Evolutionary conservation across 2,113 vertebrate species (phyloP).

Genomic region (Artemisiospiza belli): DNA sequence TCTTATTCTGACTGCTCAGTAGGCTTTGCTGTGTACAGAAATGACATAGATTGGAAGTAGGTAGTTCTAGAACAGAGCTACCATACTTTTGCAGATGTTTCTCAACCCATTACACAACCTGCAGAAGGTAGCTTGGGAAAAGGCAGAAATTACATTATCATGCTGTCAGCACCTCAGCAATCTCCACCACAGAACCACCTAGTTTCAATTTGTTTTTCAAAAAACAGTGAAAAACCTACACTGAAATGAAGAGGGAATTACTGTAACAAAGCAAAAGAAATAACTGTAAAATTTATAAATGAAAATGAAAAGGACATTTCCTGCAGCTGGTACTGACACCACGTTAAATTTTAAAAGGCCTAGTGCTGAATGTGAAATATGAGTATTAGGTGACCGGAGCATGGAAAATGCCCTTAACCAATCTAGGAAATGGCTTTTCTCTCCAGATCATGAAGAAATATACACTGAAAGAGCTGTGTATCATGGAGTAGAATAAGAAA

Average conservation of each 20-base stretch:
- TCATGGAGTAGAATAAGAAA: conserved; percentile 15
- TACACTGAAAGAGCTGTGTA: not conserved
- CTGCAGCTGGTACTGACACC: conserved; percentile 32
- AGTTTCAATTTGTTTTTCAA: not conserved
- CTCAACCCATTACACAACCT: not conserved
- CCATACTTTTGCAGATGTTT: not conserved
- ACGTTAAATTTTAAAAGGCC: conserved; percentile 54
- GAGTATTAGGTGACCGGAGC: conserved; percentile 48
- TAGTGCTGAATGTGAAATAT: conserved; percentile 58
- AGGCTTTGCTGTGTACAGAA: not conserved
- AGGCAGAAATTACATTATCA: not conserved
- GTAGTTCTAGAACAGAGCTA: not conserved
- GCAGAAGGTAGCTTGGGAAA: not conserved
- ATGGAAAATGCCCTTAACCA: conserved; percentile 65
- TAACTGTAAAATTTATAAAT: conserved; percentile 19
- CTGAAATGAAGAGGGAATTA: not conserved
- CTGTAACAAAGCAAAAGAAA: conserved; percentile 48
- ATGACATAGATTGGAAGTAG: not conserved
- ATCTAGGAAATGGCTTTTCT: conserved; percentile 64
- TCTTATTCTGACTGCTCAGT: not conserved
- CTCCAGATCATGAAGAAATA: conserved; percentile 62
- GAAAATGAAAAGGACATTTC: conserved; percentile 38
- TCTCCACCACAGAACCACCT: not conserved
- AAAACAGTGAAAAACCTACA: not conserved
- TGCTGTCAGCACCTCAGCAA: not conserved